A percentile compares a stretch with the other conserved stretches of the same genome.
phyloP scores from a whole-genome alignment of 2,888 invertebrate genomes.

The Brachypterus glaber region DNA sequence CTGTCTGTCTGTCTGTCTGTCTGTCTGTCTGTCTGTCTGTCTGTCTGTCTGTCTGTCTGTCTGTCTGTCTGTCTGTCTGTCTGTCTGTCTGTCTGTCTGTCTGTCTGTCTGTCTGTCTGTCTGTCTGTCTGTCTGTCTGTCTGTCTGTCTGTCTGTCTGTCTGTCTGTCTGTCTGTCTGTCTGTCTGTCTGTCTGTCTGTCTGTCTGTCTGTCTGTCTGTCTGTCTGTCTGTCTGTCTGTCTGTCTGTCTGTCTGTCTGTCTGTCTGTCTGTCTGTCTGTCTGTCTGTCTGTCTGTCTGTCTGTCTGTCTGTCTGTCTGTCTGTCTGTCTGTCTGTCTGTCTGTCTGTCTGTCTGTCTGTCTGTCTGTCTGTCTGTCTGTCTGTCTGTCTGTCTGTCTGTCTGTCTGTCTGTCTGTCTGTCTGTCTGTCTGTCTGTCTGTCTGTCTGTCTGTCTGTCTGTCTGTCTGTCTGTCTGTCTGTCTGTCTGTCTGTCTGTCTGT shows the following conservation, averaged over 20 bases:
- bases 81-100: constrained; percentile 2
- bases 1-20: constrained; percentile 2
- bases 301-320: constrained; percentile 2
- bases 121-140: constrained; percentile 2
- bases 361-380: constrained; percentile 8
- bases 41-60: constrained; percentile 2
- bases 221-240: constrained; percentile 2
- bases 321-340: constrained; percentile 2
- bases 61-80: constrained; percentile 2
- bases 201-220: constrained; percentile 2
- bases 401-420: constrained; percentile 9
- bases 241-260: constrained; percentile 2
- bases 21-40: constrained; percentile 2
- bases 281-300: constrained; percentile 2
- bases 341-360: constrained; percentile 4
- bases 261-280: constrained; percentile 2
- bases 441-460: constrained; percentile 7
- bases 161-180: constrained; percentile 2
- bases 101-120: constrained; percentile 2
- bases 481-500: constrained; percentile 7
- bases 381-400: constrained; percentile 8
- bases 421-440: constrained; percentile 7
- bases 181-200: constrained; percentile 2
- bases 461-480: constrained; percentile 7
- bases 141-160: constrained; percentile 2